Evolutionary conservation across 1,140 invertebrate species (phyloP).

Genomic region (Acromyrmex charruanus): DNA sequence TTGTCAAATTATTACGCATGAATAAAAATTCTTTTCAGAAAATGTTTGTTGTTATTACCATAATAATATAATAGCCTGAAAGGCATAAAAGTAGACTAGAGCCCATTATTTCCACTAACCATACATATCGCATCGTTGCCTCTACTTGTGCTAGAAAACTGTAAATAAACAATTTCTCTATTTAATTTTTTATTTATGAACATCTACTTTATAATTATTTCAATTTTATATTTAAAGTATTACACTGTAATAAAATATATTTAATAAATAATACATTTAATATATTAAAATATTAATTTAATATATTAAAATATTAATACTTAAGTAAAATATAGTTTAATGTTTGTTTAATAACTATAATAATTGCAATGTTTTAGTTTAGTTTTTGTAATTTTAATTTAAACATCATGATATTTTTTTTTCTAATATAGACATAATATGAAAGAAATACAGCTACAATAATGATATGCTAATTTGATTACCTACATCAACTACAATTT

Average conservation of each 20-base stretch:
- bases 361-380: not conserved
- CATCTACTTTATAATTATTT: too few relatives aligned
- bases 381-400: conserved; percentile 1
- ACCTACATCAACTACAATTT: not conserved
- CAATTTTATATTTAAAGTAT: not conserved
- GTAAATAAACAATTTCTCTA: conserved; percentile 9
- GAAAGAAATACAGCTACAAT: not conserved
- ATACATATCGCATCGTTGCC: conserved; percentile 64
- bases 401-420: not conserved
- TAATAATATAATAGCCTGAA: conserved; percentile 58
- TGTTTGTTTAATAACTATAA: not conserved
- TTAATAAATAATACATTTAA: not conserved
- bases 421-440: not conserved
- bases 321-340: not conserved
- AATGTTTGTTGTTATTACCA: conserved; percentile 32
- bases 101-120: conserved; percentile 71
- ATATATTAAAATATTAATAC: not conserved
- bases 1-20: conserved; percentile 56
- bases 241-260: not conserved
- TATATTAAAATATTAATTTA: not conserved
- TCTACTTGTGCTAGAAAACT: conserved; percentile 64
- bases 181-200: too few relatives aligned
- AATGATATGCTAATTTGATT: not conserved
- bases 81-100: conserved; percentile 76
- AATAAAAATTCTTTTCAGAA: not conserved